These are phyloP conservation scores for Ariolimax columbianus DNA, from an alignment of 2,888 invertebrate species.

Conservation along the genomic window DNA sequence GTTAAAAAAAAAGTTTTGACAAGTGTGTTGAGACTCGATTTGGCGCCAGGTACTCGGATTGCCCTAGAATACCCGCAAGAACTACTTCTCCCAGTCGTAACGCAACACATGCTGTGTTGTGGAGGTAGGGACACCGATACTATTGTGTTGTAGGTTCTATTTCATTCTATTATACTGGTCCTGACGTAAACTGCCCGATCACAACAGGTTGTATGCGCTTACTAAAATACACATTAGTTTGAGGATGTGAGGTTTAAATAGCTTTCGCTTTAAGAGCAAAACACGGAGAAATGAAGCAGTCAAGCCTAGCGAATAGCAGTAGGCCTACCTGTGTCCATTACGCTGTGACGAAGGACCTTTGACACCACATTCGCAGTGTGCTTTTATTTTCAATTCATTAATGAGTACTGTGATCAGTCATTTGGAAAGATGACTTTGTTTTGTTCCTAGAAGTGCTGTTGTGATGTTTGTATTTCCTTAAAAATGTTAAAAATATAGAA, in stretches of 20 bases:
- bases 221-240: neutral
- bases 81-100: neutral
- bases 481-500: too few species aligned
- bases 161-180: neutral
- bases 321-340: neutral
- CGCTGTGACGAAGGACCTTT: neutral
- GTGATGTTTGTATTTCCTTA: too few species aligned
- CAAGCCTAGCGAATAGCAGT: neutral
- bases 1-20: conserved; percentile 27
- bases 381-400: neutral
- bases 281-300: neutral
- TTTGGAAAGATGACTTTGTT: neutral
- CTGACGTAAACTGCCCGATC: neutral
- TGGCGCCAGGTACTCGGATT: neutral
- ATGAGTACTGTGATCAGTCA: conserved; percentile 6
- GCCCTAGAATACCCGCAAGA: neutral
- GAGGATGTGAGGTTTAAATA: neutral
- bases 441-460: too few species aligned
- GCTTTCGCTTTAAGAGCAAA: neutral
- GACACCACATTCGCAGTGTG: neutral
- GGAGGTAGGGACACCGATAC: neutral
- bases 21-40: conserved; percentile 34
- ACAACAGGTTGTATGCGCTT: neutral
- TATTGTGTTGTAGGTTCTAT: neutral
- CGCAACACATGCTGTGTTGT: neutral